Conservation (phyloP, 2,888 invertebrate genomes). For the Lepetodrilus schrolli region DNA sequence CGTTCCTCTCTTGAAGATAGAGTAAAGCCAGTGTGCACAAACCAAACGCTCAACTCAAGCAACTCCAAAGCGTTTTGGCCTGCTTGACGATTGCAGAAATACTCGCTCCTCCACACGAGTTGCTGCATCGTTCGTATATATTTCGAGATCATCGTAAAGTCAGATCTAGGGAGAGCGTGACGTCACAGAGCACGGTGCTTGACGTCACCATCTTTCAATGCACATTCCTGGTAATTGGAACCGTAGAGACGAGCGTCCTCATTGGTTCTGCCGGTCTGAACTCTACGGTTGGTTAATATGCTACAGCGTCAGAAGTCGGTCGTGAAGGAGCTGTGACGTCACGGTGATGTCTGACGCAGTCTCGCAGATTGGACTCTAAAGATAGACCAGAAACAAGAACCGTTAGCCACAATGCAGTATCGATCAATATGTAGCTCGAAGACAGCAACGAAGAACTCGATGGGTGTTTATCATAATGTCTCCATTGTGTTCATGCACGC, state of each 20-base stretch:
- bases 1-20: not conserved
- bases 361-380: conserved; percentile 34
- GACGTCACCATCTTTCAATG: conserved; percentile 55
- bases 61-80: conserved; percentile 30
- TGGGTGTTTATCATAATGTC: conserved; percentile 33
- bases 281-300: conserved; percentile 44
- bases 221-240: conserved; percentile 52
- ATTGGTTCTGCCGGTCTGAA: conserved; percentile 44
- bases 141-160: conserved; percentile 51
- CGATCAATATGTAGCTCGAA: conserved; percentile 11
- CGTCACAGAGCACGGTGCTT: conserved; percentile 50
- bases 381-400: conserved; percentile 34
- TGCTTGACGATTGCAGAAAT: conserved; percentile 29
- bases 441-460: conserved; percentile 23
- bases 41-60: not conserved
- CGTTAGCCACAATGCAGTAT: conserved; percentile 28
- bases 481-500: conserved; percentile 6
- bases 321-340: conserved; percentile 36
- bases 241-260: conserved; percentile 38
- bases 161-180: conserved; percentile 49
- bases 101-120: conserved; percentile 32
- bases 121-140: conserved; percentile 53
- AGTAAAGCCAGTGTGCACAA: conserved; percentile 38
- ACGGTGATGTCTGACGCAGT: conserved; percentile 40
- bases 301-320: conserved; percentile 29